phyloP scores from a whole-genome alignment of 2,888 invertebrate species.

The Drosophila antonietae region DNA sequence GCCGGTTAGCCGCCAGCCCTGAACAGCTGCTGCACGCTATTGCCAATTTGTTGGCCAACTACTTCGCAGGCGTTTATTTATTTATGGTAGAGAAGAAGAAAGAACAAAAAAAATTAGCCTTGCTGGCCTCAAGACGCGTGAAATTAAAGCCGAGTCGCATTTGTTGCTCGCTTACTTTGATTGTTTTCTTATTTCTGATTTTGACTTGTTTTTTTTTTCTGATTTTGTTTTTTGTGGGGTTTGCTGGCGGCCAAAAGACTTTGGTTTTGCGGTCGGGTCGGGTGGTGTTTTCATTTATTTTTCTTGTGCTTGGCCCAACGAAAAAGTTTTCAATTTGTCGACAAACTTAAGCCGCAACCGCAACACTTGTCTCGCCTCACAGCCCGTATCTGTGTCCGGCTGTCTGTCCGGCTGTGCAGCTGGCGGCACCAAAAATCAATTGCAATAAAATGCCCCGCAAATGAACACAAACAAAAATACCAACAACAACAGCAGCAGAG shows the following conservation, averaged over 20 bases:
- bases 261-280: conserved; percentile 49
- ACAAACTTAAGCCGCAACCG: conserved; percentile 77
- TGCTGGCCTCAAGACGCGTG: conserved; percentile 18
- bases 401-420: conserved; percentile 59
- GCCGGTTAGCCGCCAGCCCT: conserved; percentile 29
- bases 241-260: conserved; percentile 48
- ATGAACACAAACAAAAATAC: conserved; percentile 52
- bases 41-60: conserved; percentile 39
- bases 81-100: conserved; percentile 20
- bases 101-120: background rate
- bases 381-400: conserved; percentile 11
- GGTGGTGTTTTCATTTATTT: conserved; percentile 27
- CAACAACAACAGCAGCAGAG: conserved; percentile 12
- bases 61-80: conserved; percentile 18
- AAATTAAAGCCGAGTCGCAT: conserved; percentile 30
- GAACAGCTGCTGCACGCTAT: background rate
- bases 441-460: conserved; percentile 71
- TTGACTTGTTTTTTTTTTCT: background rate
- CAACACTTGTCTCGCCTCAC: conserved; percentile 64
- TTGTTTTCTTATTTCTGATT: conserved; percentile 14
- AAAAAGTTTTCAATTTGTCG: conserved; percentile 78
- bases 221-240: conserved; percentile 5
- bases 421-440: conserved; percentile 79
- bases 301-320: conserved; percentile 47
- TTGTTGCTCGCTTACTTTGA: conserved; percentile 26